phyloP scores from a whole-genome alignment of 2,113 vertebrate species.

The Brienomyrus longianalis region DNA sequence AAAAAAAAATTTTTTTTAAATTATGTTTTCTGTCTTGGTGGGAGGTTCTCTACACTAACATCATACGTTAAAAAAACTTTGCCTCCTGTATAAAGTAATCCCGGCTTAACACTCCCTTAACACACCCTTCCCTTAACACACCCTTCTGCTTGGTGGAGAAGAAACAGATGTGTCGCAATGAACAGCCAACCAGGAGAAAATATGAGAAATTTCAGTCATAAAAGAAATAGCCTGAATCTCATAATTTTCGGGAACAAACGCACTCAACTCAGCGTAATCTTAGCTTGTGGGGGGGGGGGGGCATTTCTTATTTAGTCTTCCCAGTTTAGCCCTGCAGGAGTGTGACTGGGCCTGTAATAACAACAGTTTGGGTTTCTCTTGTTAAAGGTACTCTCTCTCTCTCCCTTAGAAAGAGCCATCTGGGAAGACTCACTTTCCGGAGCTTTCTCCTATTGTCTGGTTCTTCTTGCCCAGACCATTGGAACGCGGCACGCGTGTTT shows the following conservation, averaged over 20 bases:
- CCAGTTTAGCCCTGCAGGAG: conserved; percentile 12
- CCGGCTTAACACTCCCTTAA: conserved; percentile 38
- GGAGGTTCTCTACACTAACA: conserved; percentile 37
- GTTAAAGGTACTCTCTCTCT: neutral
- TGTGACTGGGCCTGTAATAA: conserved; percentile 37
- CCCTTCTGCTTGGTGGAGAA: neutral
- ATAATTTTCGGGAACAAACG: neutral
- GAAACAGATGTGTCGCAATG: neutral
- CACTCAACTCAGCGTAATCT: neutral
- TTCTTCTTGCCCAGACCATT: neutral
- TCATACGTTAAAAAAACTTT: conserved; percentile 48
- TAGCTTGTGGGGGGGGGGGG: neutral
- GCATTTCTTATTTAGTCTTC: neutral
- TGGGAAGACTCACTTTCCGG: neutral
- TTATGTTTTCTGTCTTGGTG: neutral
- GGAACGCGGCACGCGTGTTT: neutral
- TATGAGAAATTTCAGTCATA: neutral
- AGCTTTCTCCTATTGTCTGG: conserved; percentile 3
- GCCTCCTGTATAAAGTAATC: conserved; percentile 52
- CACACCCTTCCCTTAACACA: conserved; percentile 17
- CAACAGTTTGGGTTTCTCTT: conserved; percentile 13
- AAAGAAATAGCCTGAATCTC: neutral
- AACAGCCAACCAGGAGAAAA: neutral
- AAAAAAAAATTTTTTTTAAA: neutral
- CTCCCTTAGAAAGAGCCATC: conserved; percentile 6